Evolutionary conservation across 2,113 vertebrate genomes (phyloP), one percentile per base, ranked within the genome.

Genomic region (Cranoglanis bouderius): DNA sequence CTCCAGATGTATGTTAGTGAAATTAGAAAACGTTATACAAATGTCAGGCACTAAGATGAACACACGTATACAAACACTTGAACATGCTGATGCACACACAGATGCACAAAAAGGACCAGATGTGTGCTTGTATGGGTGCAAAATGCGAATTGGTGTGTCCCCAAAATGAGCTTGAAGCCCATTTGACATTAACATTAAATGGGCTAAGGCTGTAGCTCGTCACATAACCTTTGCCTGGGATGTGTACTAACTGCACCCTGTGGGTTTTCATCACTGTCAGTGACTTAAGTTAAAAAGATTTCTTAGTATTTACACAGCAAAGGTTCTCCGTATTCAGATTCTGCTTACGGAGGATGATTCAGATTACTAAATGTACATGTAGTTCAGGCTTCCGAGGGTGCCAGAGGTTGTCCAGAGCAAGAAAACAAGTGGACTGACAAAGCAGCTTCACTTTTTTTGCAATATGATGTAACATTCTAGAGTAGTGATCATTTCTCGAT

Each of bases 1-100:
- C 91, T 91, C 86, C n/a, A 29, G 38, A 82, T 85, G 92, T 55
- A 2, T 90, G 88, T 88, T 85, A 57, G 78, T 38, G 61, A 91
- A 92, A 92, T 90, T 89, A 90, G 55, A 83, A 91, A 91, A 91
- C 90, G 90, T 91, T 93, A 86, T 85, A 92, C 89, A 91, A 93
- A 94, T 91, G 90, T 93, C 92, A 93, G 8, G 46, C 90, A 89
- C 92, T 89, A 88, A 82, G 90, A 91, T 75, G 18, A 29, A 40
- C n/a, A 55, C 43, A 85, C 19, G 3, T 63, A 53, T 18, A 80
- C 77, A 81, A 67, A 49, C 18, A 65, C 14, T 12, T 49, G 19
- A 61, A 85, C 46, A 70, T 26, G n/a, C n/a, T 21, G 16, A 38
- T 1, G 21, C 72, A 72, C 32, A 72, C 18, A 13, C 40, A 26